These are phyloP conservation scores for Dolomedes plantarius DNA, from an alignment of 2,888 invertebrate genomes.

Conservation along the genomic window DNA sequence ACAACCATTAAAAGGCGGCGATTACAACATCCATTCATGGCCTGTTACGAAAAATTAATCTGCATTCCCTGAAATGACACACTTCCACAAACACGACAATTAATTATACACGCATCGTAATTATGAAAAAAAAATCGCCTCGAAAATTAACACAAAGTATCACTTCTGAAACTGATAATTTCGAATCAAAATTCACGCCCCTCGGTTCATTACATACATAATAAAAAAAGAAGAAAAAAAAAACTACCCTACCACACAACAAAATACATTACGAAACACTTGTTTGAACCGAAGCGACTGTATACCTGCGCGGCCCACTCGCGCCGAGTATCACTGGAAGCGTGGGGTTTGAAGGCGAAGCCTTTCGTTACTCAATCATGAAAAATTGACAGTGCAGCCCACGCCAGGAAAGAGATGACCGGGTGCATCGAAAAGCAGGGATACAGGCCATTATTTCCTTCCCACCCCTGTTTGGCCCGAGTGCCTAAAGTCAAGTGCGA, in stretches of 20 bases:
- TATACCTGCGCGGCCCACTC: not conserved
- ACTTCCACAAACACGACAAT: no score
- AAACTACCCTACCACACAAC: not conserved
- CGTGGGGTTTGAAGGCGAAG: conserved; percentile 24
- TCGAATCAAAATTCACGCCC: not conserved
- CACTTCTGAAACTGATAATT: not conserved
- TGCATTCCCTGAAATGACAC: no score
- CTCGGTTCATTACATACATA: not conserved
- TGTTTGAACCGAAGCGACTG: not conserved
- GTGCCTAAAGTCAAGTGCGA: no score
- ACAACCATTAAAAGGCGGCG: no score
- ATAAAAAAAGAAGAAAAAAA: no score
- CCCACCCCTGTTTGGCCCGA: no score
- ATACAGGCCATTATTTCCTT: not conserved
- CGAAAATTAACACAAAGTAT: not conserved
- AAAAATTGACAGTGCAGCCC: conserved; percentile 48
- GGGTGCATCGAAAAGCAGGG: conserved; percentile 14
- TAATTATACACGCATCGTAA: no score
- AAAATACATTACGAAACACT: conserved; percentile 1
- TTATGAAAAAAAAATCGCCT: no score
- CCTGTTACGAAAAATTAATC: no score
- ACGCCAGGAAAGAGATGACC: conserved; percentile 13
- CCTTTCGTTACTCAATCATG: conserved; percentile 67
- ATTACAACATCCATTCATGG: no score
- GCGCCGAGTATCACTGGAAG: not conserved